These are phyloP conservation scores for Urocyon cinereoargenteus DNA, from an alignment of 2,797 vertebrate species.

Conservation along the genomic window DNA sequence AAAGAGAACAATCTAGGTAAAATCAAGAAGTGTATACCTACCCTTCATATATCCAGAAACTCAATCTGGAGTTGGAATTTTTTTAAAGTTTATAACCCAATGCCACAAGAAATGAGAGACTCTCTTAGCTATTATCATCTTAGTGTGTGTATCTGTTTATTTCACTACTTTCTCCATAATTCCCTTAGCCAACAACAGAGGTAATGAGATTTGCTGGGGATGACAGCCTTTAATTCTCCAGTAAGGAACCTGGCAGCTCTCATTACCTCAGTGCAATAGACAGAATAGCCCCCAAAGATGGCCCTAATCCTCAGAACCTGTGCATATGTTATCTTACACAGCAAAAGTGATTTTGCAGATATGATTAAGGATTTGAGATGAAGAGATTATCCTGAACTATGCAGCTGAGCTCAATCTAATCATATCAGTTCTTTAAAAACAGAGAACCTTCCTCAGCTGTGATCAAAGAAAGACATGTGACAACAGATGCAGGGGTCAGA, in stretches of 20 bases:
- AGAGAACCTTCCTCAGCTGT: neutral
- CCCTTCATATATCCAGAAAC: neutral
- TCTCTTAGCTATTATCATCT: neutral
- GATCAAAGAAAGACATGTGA: neutral
- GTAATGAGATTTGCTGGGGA: neutral
- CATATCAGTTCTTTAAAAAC: neutral
- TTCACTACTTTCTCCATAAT: conserved; percentile 10
- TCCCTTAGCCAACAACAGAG: neutral
- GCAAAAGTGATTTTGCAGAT: conserved; percentile 23
- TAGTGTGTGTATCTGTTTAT: neutral
- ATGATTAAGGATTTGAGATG: neutral
- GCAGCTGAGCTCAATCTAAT: neutral
- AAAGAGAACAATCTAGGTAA: neutral
- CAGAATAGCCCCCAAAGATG: neutral
- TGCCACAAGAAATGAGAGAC: neutral
- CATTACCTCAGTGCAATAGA: neutral
- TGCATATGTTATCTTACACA: neutral
- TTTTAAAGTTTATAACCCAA: neutral
- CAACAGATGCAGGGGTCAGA: neutral
- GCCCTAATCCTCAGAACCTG: neutral
- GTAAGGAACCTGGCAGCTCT: neutral
- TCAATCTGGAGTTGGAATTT: neutral
- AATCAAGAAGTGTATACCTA: neutral
- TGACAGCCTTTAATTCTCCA: neutral
- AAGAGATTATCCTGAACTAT: neutral